Conservation (phyloP, 1,140 invertebrate genomes). For the Luehdorfia chinensis region DNA sequence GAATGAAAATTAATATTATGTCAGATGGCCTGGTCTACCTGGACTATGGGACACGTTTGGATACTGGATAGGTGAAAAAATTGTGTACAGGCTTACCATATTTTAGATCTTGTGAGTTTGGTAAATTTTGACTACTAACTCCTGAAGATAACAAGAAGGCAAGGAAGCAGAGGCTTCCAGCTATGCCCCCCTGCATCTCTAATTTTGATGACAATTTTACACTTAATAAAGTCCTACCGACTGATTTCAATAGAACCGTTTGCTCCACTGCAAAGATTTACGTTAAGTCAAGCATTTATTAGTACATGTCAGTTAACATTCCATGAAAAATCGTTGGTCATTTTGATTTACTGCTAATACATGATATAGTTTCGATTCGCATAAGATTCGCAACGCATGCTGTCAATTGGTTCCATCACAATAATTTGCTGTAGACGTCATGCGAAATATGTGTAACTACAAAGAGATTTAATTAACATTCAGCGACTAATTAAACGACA, state of each 20-base stretch:
- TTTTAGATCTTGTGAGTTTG: conserved; percentile 23
- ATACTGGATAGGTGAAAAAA: too few species aligned
- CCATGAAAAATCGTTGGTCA: conserved; percentile 33
- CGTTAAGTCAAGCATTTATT: conserved; percentile 25
- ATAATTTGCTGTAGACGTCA: conserved; percentile 27
- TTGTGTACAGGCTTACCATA: too few species aligned
- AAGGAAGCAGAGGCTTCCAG: conserved; percentile 38
- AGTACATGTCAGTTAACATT: conserved; percentile 23
- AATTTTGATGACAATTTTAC: conserved; percentile 24
- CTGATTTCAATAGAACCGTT: conserved; percentile 23
- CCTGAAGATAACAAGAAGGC: conserved; percentile 41
- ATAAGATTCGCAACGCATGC: conserved; percentile 27
- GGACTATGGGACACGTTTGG: too few species aligned
- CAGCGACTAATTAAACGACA: too few species aligned
- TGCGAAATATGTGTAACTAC: neutral
- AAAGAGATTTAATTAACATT: conserved; percentile 8
- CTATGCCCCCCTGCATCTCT: conserved; percentile 40
- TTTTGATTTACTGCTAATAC: conserved; percentile 37
- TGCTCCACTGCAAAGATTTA: conserved; percentile 19
- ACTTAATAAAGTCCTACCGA: conserved; percentile 23
- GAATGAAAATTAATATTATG: too few species aligned
- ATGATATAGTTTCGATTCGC: conserved; percentile 26
- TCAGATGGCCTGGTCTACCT: too few species aligned
- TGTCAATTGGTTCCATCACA: conserved; percentile 32
- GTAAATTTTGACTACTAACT: conserved; percentile 25